phyloP scores from a whole-genome alignment of 2,888 invertebrate species.

The Diplolepis rosae region DNA sequence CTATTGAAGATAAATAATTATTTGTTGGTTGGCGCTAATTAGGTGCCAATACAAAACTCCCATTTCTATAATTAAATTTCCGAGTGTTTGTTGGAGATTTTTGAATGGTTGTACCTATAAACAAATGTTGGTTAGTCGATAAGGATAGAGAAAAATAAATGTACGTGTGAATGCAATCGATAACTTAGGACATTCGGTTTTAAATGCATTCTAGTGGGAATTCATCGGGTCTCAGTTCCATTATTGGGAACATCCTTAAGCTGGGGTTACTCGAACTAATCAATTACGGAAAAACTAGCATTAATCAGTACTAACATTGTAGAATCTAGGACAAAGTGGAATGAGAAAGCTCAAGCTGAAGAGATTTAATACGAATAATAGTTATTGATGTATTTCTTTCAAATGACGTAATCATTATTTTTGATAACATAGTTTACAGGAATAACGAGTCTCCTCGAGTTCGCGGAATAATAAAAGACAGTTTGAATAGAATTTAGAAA shows the following conservation, averaged over 20 bases:
- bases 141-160: constrained; percentile 1
- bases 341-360: not conserved
- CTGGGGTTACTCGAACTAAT: constrained; percentile 38
- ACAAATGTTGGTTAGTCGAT: not conserved
- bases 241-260: constrained; percentile 38
- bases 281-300: constrained; percentile 35
- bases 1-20: not conserved
- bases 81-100: not conserved
- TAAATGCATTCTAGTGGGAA: constrained; percentile 34
- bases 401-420: not conserved
- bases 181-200: constrained; percentile 24
- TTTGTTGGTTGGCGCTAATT: not conserved
- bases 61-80: not conserved
- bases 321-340: not conserved
- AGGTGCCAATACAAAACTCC: not conserved
- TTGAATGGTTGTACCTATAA: not conserved
- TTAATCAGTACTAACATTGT: not conserved
- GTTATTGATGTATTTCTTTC: not conserved
- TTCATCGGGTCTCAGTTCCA: constrained; percentile 35
- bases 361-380: not conserved
- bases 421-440: not conserved
- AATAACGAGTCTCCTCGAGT: too few species aligned
- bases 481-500: not conserved
- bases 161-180: not conserved
- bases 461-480: too few species aligned